Base-by-base conservation (phyloP, 2,888 invertebrate species). In the Cerceris ruficornis region DNA sequence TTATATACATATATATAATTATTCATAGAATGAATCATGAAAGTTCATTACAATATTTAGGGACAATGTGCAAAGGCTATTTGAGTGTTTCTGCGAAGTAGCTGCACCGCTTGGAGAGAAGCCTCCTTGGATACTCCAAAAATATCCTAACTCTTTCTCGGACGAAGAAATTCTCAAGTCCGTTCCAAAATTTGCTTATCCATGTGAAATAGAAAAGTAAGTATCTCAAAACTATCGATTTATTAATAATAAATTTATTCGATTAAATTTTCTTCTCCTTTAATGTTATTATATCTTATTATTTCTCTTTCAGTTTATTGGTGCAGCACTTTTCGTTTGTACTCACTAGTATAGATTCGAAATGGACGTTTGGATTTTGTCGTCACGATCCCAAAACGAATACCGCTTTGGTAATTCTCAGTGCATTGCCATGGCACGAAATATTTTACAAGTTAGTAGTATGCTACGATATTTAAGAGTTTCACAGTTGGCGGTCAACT, bases 251-350 rank as follows among this genome's bases (percentile, higher is more conserved):
- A 54, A 17, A 50, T 39, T 42, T 41, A 55, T 54, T 70, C 17
- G 41, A 60, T 68, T 15, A 0, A 14, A n/a, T 9, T 9, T 11
- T 11, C 4, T 7, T 11, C 15, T 39, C 8, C 52, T 17, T 14
- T 50, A 39, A 55, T 41, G n/a, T 8, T 55, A 13, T n/a, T 41
- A 6, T 7, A 46, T 39, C 43, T 52, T 13, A 14, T 85, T 50
- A 66, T 81, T 85, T 86, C 4, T 75, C 87, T 88, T 95, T 84
- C 93, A 98, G 98, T 92, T 94, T 94, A 87, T 95, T 96, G 77
- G 97, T 98, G 72, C 98, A 98, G 92, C 96, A 98, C 89, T 99
- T 98, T 93, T 98, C 98, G 41, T 99, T 99, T 93, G 99, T 98
- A 66, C 93, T 99, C 90, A 99, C 99, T 39, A 98, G 97, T 87